Percentiles rank a stretch among this genome's conserved stretches.
Evolutionary conservation across 2,888 invertebrate species (phyloP).

Genomic region (Synergus japonicus): DNA sequence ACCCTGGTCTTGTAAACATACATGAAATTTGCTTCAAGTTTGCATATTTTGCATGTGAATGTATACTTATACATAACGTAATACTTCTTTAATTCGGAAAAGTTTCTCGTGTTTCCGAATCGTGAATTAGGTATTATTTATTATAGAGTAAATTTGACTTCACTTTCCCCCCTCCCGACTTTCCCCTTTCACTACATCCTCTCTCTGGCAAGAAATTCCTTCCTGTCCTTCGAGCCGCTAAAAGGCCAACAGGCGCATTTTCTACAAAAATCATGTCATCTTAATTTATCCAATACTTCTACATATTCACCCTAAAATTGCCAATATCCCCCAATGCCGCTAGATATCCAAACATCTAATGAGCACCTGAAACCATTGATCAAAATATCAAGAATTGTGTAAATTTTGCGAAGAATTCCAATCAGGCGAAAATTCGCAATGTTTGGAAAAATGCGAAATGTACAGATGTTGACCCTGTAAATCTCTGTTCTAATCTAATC

Average conservation of each 20-base stretch:
- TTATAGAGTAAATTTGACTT: constrained; percentile 6
- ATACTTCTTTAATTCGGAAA: background rate
- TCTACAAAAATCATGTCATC: constrained; percentile 33
- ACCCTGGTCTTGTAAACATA: background rate
- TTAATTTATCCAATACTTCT: background rate
- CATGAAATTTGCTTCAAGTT: background rate
- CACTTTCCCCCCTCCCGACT: background rate
- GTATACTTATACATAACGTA: background rate
- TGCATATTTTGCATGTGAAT: background rate
- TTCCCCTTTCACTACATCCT: constrained; percentile 35
- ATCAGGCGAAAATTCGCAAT: too few relatives aligned
- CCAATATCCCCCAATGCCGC: too few relatives aligned
- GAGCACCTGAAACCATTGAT: too few relatives aligned
- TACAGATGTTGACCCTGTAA: too few relatives aligned
- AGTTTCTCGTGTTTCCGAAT: background rate
- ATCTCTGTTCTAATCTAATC: too few relatives aligned
- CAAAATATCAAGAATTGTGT: too few relatives aligned
- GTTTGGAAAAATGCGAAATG: too few relatives aligned
- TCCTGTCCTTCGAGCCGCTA: constrained; percentile 30
- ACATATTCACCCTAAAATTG: background rate
- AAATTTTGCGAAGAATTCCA: too few relatives aligned
- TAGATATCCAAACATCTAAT: too few relatives aligned
- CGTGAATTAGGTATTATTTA: background rate
- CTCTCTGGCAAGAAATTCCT: constrained; percentile 31
- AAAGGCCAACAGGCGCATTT: constrained; percentile 31